Evolutionary conservation across 92 coral and sea anemone species (phyloP), one percentile per base, ranked within the genome.

Genomic region (Isaurus tuberculatus): DNA sequence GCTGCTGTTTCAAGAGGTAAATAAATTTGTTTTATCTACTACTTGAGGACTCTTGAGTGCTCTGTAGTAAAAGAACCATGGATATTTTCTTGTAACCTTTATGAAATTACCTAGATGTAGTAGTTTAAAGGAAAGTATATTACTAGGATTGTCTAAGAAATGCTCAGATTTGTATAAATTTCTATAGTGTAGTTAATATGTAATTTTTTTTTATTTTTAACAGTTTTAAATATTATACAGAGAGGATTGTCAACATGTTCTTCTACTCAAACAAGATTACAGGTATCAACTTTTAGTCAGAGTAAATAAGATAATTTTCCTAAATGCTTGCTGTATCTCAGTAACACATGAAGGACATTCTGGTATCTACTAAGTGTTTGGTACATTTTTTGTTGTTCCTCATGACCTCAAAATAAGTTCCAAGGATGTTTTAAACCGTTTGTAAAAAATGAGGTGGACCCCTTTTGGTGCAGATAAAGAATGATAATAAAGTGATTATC

Each of bases 1-100:
- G 71, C 88, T 73, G 93, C 92, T 4, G 83, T 85, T 5, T 83
- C 95, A 23, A 91, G 90, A 84, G 98, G 97, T 93, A 85, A 1
- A 57, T 65, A 0, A 10, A 58, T 15, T 14, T 2, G 17, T 17
- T 29, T 11, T 40, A 6, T n/a, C n/a, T n/a, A n/a, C n/a, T n/a
- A n/a, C n/a, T 25, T 29, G 53, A 31, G 4, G 36, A n/a, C 5
- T 16, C 55, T 72, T 11, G 1, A 15, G 11, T 72, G n/a, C n/a
- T n/a, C n/a, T n/a, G n/a, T n/a, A n/a, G n/a, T n/a, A n/a, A n/a
- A n/a, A n/a, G n/a, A n/a, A n/a, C n/a, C n/a, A n/a, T n/a, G n/a
- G n/a, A n/a, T n/a, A n/a, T n/a, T n/a, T 55, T 55, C 61, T 19
- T 55, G 46, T 55, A 19, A 19, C 23, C 63, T 55, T 55, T 19